Conservation (phyloP, 1,140 invertebrate genomes). For the Drosophila carrolli region DNA sequence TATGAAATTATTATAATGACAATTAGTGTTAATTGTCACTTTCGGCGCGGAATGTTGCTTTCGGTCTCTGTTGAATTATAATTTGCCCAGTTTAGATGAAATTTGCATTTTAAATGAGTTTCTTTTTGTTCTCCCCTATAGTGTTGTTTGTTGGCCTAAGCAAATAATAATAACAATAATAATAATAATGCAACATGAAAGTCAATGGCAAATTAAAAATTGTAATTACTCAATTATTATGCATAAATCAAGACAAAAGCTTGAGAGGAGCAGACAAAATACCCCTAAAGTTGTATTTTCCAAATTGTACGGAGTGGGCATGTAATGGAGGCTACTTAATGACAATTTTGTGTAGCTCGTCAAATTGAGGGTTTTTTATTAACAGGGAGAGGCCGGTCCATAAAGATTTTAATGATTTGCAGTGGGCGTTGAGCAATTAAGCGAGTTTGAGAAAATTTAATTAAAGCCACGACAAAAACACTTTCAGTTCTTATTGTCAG, state of each 20-base stretch:
- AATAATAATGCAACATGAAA: constrained; percentile 55
- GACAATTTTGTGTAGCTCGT: constrained; percentile 72
- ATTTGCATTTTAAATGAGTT: constrained; percentile 81
- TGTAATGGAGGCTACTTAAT: constrained; percentile 47
- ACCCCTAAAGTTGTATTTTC: constrained; percentile 37
- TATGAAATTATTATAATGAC: constrained; percentile 82
- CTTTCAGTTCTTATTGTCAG: constrained; percentile 30
- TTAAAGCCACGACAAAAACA: constrained; percentile 46
- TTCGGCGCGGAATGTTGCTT: constrained; percentile 61
- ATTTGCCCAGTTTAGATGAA: constrained; percentile 57
- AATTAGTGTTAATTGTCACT: constrained; percentile 84
- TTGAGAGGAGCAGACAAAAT: constrained; percentile 44
- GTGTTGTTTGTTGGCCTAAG: constrained; percentile 39
- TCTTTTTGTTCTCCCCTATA: constrained; percentile 34
- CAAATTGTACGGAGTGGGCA: neutral
- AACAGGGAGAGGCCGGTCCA: constrained; percentile 20
- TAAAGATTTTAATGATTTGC: constrained; percentile 65
- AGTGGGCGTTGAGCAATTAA: constrained; percentile 57
- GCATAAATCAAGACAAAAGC: constrained; percentile 61
- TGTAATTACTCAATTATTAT: constrained; percentile 80
- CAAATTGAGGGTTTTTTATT: constrained; percentile 63
- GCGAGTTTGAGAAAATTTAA: constrained; percentile 47
- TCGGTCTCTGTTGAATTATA: constrained; percentile 53
- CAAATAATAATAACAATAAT: constrained; percentile 59
- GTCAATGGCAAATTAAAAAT: constrained; percentile 66